Base-by-base conservation (phyloP, 2,888 invertebrate species). In the Unio delphinus region DNA sequence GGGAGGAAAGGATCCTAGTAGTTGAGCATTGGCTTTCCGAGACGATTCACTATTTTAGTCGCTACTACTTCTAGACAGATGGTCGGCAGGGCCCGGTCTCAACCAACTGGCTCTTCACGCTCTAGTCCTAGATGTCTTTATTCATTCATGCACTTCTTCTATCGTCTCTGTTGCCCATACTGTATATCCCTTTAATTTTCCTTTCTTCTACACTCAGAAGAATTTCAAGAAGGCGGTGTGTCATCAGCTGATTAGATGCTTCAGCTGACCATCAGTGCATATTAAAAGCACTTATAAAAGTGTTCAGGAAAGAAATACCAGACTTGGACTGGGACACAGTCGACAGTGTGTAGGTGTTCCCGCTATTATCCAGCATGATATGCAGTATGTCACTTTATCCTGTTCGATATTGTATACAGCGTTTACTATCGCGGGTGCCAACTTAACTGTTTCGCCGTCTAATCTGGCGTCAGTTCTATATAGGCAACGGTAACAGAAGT, bases 341-440 rank as follows among this genome's bases (percentile, higher is more conserved):
- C 1, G 45, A 58, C 55, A 45, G 62, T 64, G 58, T 76, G 26
- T 80, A 76, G 80, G 73, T 61, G 66, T 67, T 76, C 62, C 78
- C 80, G 18, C 80, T 78, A 17, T 72, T 71, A 61, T 73, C 78
- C 18, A 28, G 69, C 18, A 20, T 72, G 5, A 55, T 45, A 18
- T n/a, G 20, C 54, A 66, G 34, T 60, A 30, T 58, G 5, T 18
- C 55, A n/a, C 74, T 75, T 4, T 17, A 62, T 18, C 55, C 70
- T 55, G 72, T 74, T 65, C 56, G 68, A 17, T 80, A 74, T 55
- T 80, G 79, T 69, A 67, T 71, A 4, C 72, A 66, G 20, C 70
- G 64, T 15, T 55, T 79, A 55, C 67, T 77, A 23, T 61, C 77
- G 30, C 77, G 74, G 76, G 72, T 75, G 67, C 75, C 78, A 34